Base-by-base conservation (phyloP, 1,140 invertebrate species). In the Teleopsis dalmanni region DNA sequence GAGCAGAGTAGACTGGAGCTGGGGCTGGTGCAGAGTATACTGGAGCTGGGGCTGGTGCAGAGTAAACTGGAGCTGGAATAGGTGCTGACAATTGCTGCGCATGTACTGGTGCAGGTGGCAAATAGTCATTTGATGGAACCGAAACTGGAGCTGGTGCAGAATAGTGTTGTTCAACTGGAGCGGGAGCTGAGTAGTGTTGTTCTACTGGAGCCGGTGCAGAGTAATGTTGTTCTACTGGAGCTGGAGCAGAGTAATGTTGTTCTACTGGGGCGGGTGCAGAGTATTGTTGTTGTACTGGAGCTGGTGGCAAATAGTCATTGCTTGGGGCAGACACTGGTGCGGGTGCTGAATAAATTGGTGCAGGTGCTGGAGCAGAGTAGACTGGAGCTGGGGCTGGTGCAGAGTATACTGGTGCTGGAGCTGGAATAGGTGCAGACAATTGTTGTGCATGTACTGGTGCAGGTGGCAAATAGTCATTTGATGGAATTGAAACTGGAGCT, bases 321-420 rank as follows among this genome's bases (percentile, higher is more conserved):
- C 26, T 5, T n/a, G 41, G 41, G 14, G 48, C 40, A 26, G 48
- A 36, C 23, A 7, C 13, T 27, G n/a, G 36, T 7, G 45, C 45
- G 36, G 45, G 45, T 5, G 48, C 31, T 18, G 48, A 50, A 13
- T 37, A 36, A 2, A 26, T 22, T 29, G 25, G 47, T 14, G 19
- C 36, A 8, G 54, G 55, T 1, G 50, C 51, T 31, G 59, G 60
- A 13, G 58, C 57, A 23, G 59, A 57, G 38, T 46, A 44, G 4
- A 27, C 23, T n/a, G 36, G 37, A 25, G 8, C 40, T 1, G 43
- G 2, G 27, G 35, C 34, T 38, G 23, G 36, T 2, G 46, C 36
- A 13, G 33, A 36, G 23, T 26, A 16, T 19, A 35, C 31, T 26
- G 7, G 27, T 33, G 46, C 18, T 38, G 37, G 37, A 8, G 31